Evolutionary conservation across 1,140 invertebrate genomes (phyloP), one percentile per base, ranked within the genome.

Genomic region (Drosophila athabasca): DNA sequence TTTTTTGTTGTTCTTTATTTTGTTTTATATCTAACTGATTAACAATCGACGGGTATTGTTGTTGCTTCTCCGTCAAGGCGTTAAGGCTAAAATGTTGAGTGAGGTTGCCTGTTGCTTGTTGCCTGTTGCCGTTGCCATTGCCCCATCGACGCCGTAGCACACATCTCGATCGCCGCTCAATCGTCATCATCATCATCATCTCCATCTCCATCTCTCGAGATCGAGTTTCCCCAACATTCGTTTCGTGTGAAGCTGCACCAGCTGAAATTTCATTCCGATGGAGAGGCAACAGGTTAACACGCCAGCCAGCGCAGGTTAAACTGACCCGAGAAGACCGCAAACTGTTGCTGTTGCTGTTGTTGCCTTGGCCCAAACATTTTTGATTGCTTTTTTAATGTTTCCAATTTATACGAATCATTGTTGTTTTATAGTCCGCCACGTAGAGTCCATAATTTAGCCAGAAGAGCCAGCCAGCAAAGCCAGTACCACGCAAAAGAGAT

Each of bases 371-470:
- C 75, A 75, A 87, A 87, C 82, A 88, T 83, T 87, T 87, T 87
- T 87, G 82, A 87, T 87, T 87, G 82, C 82, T 87, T 88, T 87
- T 87, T 87, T 87, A 87, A 87, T 87, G 82, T 88, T 87, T 87
- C 82, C 82, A 88, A 87, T 87, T 88, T 87, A 87, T 87, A 88
- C 82, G 82, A 87, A 87, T 87, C 82, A 87, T 87, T 87, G 83
- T 88, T 87, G 79, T 88, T 83, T 88, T 76, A 76, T 81, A 68
- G 66, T 69, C 60, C 52, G 73, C 76, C 52, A 57, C 54, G 49
- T 39, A 65, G 82, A 87, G 82, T 87, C 82, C 82, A 87, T 88
- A 87, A 87, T 87, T 87, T 87, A 79, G 79, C 73, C 82, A 69
- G 74, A 54, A 62, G 67, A 82, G 58, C 46, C 61, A 19, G 17